Base-by-base conservation (phyloP, 2,888 invertebrate genomes). In the Pristionchus mayeri region DNA sequence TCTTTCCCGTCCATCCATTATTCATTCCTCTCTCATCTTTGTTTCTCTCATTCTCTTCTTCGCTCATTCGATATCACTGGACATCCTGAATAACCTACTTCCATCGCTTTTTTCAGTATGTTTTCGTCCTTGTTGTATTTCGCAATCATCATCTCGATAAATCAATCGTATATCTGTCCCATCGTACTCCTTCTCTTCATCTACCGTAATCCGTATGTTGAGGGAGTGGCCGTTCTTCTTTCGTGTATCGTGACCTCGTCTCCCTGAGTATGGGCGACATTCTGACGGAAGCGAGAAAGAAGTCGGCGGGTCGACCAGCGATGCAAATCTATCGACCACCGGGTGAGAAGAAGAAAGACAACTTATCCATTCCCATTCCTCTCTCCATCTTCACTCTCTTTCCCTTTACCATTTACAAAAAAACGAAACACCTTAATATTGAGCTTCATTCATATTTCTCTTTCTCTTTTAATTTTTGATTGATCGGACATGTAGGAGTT, bases 241-340 rank as follows among this genome's bases (percentile, higher is more conserved):
- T 2, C n/a, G n/a, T n/a, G 2, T 30, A 21, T 34, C 21, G 30
- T 34, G 30, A 18, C 34, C 2, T 67, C 21, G 67, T 67, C 67
- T 37, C 67, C 67, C 67, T 34, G 40, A 40, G 57, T 57, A 79
- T 79, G 79, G 79, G 54, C 52, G 79, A 79, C 40, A n/a, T 79
- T n/a, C 34, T 52, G 13, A 50, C 34, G 76, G 76, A 76, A 30
- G 44, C 76, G 48, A 24, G 80, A 21, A 80, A 54, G 57, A 80
- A 80, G 54, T 34, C 80, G 37, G 37, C 54, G 9, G 40, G 40
- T 21, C 44, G 63, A 48, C 82, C 82, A 7, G 82, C 82, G 11
- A 37, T 82, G 27, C 63, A 60, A 27, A 82, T 82, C 9, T 82
- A 82, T 63, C 60, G 82, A 82, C 82, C 82, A 48, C 82, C 82